A percentile compares a stretch with the other conserved stretches of the same genome.
phyloP scores from a whole-genome alignment of 2,888 invertebrate genomes.

The Sericinus montela region DNA sequence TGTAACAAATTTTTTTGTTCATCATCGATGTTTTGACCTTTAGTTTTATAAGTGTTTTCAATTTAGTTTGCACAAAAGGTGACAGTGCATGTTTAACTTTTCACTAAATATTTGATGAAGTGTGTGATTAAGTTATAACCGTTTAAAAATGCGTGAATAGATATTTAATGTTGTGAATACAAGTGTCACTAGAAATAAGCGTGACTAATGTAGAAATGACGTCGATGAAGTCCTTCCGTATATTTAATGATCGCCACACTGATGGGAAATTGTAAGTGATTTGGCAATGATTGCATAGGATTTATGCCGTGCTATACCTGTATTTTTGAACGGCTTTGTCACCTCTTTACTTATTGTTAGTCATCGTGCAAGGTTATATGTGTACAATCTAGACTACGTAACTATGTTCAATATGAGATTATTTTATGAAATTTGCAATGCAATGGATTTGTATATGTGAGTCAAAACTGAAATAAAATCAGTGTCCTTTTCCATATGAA shows the following conservation, averaged over 20 bases:
- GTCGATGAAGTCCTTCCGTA: slow-evolving; percentile 43
- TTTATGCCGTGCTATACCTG: no score
- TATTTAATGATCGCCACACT: slow-evolving; percentile 55
- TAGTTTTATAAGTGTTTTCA: neutral
- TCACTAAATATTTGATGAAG: slow-evolving; percentile 1
- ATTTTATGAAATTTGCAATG: no score
- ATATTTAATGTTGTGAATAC: slow-evolving; percentile 27
- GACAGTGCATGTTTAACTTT: neutral
- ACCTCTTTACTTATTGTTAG: neutral
- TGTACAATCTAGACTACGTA: no score
- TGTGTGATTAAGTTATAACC: slow-evolving; percentile 30
- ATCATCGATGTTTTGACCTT: slow-evolving; percentile 18
- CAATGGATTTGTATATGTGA: no score
- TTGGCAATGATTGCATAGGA: neutral
- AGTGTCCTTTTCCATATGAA: no score
- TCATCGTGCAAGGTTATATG: neutral
- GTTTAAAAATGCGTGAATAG: slow-evolving; percentile 31
- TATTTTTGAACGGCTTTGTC: neutral
- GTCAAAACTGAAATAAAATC: no score
- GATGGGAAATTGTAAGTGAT: slow-evolving; percentile 73
- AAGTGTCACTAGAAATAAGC: slow-evolving; percentile 36
- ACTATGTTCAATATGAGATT: no score
- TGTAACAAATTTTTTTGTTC: slow-evolving; percentile 26
- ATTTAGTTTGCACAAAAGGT: no score
- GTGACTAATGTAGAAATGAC: slow-evolving; percentile 64